Percentiles rank a stretch among this genome's conserved stretches.
Evolutionary conservation across 1,140 invertebrate species (phyloP).

Genomic region (Delia radicum): DNA sequence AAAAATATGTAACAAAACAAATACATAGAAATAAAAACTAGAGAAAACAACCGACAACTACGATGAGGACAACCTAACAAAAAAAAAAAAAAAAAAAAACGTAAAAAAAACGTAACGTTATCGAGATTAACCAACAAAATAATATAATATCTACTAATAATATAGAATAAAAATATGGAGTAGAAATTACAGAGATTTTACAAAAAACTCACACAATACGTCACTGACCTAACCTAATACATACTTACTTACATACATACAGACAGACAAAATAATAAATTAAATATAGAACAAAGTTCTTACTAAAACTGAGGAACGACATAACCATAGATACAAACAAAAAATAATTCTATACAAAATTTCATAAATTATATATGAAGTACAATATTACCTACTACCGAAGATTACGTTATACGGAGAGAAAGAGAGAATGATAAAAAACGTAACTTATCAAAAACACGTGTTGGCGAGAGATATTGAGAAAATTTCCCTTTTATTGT

Average conservation of each 20-base stretch:
- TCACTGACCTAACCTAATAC: slow-evolving; percentile 13
- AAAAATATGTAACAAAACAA: neutral
- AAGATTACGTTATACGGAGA: neutral
- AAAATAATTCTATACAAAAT: neutral
- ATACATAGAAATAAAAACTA: too few species aligned
- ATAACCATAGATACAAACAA: neutral
- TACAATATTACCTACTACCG: neutral
- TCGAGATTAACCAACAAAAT: neutral
- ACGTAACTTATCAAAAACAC: neutral
- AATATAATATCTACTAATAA: neutral
- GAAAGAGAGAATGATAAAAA: neutral
- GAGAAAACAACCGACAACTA: too few species aligned
- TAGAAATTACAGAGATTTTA: neutral
- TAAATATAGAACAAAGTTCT: slow-evolving; percentile 19
- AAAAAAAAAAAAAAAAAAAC: neutral
- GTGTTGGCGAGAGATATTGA: neutral
- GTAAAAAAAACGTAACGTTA: neutral
- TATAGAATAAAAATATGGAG: neutral
- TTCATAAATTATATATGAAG: neutral
- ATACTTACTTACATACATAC: too few species aligned
- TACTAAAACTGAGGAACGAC: neutral
- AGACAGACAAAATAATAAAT: too few species aligned
- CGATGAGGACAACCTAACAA: neutral
- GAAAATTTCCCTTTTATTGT: slow-evolving; percentile 5
- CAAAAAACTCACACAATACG: neutral